A percentile compares a stretch with the other conserved stretches of the same genome.
Evolutionary conservation across 2,797 vertebrate species (phyloP).

Genomic region (Triplophysa bombifrons): DNA sequence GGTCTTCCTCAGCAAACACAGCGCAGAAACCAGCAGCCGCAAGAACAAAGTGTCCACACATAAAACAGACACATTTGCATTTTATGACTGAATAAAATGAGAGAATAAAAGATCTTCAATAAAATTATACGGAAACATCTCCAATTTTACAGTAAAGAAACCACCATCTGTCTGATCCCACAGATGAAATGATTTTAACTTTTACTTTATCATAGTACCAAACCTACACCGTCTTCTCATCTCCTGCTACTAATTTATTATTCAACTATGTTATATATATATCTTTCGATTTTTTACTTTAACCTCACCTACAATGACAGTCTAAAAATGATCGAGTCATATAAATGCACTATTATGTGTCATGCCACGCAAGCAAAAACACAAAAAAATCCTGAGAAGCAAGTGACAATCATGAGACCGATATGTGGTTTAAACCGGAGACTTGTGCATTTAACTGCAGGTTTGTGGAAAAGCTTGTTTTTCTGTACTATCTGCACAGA

Average conservation of each 20-base stretch:
- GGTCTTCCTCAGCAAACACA: background rate
- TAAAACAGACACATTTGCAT: conserved; percentile 17
- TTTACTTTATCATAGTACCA: conserved; percentile 15
- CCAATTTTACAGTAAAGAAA: conserved; percentile 18
- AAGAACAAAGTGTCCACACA: conserved; percentile 2
- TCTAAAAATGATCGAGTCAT: background rate
- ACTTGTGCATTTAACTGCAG: conserved; percentile 26
- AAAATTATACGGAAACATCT: conserved; percentile 10
- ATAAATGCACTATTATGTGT: background rate
- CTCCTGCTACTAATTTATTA: background rate
- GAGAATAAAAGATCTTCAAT: conserved; percentile 24
- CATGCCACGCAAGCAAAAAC: background rate
- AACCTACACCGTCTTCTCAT: background rate
- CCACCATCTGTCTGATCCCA: conserved; percentile 12
- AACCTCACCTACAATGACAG: background rate
- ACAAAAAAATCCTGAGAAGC: background rate
- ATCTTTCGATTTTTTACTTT: background rate
- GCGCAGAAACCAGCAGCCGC: background rate
- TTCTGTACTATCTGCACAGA: conserved; percentile 28
- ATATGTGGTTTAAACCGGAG: conserved; percentile 29
- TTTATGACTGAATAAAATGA: conserved; percentile 27
- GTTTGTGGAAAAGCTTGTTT: conserved; percentile 40
- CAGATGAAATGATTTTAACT: background rate
- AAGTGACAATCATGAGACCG: background rate
- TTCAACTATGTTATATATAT: background rate